These are phyloP conservation scores for Scolopax mira DNA, from an alignment of 2,113 vertebrate species.

Conservation along the genomic window DNA sequence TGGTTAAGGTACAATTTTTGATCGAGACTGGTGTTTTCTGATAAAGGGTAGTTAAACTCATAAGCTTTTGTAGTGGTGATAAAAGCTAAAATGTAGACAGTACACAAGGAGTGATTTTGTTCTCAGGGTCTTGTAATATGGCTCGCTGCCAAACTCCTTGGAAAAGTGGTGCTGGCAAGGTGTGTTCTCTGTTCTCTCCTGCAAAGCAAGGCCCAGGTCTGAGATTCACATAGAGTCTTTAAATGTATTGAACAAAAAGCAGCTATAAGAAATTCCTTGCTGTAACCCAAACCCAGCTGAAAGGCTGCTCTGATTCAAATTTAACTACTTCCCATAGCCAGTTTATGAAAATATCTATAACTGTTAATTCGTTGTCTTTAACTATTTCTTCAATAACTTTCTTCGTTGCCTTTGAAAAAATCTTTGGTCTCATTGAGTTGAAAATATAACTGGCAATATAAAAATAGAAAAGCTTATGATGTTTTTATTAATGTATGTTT, in stretches of 20 bases:
- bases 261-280: background rate
- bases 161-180: background rate
- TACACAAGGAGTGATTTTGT: background rate
- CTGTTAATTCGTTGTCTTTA: background rate
- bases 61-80: background rate
- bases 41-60: background rate
- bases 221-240: background rate
- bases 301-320: background rate
- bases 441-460: background rate
- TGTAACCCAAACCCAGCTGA: background rate
- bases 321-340: background rate
- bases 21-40: background rate
- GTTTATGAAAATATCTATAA: background rate
- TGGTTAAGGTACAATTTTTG: background rate
- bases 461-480: background rate
- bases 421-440: background rate
- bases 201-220: background rate
- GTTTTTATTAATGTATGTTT: conserved; percentile 1
- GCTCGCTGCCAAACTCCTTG: background rate
- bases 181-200: background rate
- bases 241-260: background rate
- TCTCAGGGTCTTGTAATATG: background rate
- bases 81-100: background rate
- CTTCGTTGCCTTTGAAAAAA: background rate
- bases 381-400: background rate